These are phyloP conservation scores for Holacanthella duospinosa DNA, from an alignment of 2,888 invertebrate genomes.

Conservation along the genomic window DNA sequence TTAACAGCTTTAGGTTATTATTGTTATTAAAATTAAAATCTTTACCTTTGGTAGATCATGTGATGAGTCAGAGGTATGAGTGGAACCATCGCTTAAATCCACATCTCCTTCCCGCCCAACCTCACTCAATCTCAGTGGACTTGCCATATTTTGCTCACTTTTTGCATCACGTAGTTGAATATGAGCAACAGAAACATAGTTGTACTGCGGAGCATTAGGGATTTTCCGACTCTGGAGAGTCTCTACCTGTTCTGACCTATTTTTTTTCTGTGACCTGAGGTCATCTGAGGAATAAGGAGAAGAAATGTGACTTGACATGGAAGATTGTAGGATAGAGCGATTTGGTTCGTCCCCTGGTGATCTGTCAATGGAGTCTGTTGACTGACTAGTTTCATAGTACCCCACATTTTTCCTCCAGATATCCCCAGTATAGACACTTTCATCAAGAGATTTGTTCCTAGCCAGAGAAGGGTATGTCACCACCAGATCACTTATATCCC, in stretches of 20 bases:
- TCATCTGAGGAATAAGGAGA: neutral
- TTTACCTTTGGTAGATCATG: neutral
- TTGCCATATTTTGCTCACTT: constrained; percentile 36
- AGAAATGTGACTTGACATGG: neutral
- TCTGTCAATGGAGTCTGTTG: constrained; percentile 35
- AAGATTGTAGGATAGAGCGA: neutral
- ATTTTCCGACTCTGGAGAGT: constrained; percentile 22
- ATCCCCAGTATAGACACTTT: constrained; percentile 32
- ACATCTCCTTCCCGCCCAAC: neutral
- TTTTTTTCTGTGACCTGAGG: neutral
- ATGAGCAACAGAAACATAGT: constrained; percentile 34
- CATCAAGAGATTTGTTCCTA: constrained; percentile 34
- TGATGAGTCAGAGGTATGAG: neutral
- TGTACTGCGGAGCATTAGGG: constrained; percentile 21
- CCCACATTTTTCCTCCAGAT: constrained; percentile 34
- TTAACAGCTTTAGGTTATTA: too few relatives aligned
- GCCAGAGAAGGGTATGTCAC: constrained; percentile 18
- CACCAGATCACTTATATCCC: constrained; percentile 32
- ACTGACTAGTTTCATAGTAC: constrained; percentile 36
- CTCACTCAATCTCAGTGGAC: neutral
- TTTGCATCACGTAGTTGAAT: constrained; percentile 37
- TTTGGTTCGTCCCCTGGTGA: constrained; percentile 14
- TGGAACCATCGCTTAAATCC: neutral
- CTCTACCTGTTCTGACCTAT: neutral
- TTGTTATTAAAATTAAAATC: too few relatives aligned